Conservation (phyloP, 2,113 vertebrate genomes). For the Mesembrinibis cayennensis region DNA sequence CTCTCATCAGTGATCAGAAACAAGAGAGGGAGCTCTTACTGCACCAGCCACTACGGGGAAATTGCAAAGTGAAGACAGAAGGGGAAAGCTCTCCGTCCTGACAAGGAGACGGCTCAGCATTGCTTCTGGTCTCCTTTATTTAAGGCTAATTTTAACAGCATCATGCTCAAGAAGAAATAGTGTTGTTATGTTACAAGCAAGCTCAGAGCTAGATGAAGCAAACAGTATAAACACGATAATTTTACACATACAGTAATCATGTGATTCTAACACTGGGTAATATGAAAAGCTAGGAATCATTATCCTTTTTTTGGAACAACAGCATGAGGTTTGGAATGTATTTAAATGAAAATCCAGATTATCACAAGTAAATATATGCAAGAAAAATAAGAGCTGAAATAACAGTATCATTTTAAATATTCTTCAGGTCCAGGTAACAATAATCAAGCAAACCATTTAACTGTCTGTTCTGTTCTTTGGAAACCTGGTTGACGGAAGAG, state of each 20-base stretch:
- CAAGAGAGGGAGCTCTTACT: constrained; percentile 32
- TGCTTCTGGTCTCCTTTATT: neutral
- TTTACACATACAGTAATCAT: neutral
- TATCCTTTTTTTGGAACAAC: neutral
- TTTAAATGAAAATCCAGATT: neutral
- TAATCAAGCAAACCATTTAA: neutral
- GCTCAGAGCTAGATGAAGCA: neutral
- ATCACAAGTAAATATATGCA: neutral
- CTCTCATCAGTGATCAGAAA: neutral
- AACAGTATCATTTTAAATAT: neutral
- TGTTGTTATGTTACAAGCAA: neutral
- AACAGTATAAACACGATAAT: neutral
- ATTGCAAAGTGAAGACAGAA: neutral
- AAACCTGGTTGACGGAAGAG: neutral
- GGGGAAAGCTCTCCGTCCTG: neutral
- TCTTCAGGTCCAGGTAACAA: neutral
- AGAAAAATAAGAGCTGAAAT: neutral
- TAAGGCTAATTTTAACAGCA: neutral
- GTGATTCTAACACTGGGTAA: neutral
- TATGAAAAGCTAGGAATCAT: neutral
- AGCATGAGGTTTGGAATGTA: neutral
- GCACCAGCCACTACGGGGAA: neutral
- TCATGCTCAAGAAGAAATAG: neutral
- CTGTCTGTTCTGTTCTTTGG: neutral
- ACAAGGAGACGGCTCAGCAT: neutral